phyloP scores from a whole-genome alignment of 2,797 vertebrate species.

The Argentina silus region DNA sequence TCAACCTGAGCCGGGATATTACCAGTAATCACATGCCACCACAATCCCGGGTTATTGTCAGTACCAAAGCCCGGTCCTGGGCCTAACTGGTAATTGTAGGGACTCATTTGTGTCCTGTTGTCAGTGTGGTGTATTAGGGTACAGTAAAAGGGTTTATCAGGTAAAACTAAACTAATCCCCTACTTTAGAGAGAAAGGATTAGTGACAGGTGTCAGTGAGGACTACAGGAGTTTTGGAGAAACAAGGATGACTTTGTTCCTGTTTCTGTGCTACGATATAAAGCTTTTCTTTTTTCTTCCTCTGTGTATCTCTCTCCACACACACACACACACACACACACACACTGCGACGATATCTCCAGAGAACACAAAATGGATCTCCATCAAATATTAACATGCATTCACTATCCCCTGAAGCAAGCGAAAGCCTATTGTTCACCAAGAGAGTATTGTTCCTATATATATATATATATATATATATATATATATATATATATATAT shows the following conservation, averaged over 20 bases:
- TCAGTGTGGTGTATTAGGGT: no score
- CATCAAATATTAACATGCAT: neutral
- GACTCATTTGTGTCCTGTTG: no score
- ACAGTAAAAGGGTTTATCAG: slow-evolving; percentile 41
- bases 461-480: neutral
- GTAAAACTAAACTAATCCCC: slow-evolving; percentile 34
- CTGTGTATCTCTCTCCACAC: slow-evolving; percentile 1
- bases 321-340: slow-evolving; percentile 36
- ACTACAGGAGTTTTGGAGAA: no score
- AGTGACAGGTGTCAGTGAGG: no score
- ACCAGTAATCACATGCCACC: slow-evolving; percentile 33
- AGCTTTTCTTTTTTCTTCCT: neutral
- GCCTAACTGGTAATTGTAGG: slow-evolving; percentile 30
- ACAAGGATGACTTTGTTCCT: no score
- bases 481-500: no score
- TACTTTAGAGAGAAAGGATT: slow-evolving; percentile 19
- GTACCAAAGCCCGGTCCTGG: slow-evolving; percentile 31
- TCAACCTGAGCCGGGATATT: slow-evolving; percentile 34
- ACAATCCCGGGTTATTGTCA: slow-evolving; percentile 24
- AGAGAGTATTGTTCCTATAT: slow-evolving; percentile 30
- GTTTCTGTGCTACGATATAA: no score
- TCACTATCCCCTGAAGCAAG: neutral
- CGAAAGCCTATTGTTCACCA: slow-evolving; percentile 23
- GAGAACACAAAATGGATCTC: neutral
- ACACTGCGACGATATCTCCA: neutral